phyloP scores from a whole-genome alignment of 92 coral and sea anemone genomes.

The Diadumene lineata region DNA sequence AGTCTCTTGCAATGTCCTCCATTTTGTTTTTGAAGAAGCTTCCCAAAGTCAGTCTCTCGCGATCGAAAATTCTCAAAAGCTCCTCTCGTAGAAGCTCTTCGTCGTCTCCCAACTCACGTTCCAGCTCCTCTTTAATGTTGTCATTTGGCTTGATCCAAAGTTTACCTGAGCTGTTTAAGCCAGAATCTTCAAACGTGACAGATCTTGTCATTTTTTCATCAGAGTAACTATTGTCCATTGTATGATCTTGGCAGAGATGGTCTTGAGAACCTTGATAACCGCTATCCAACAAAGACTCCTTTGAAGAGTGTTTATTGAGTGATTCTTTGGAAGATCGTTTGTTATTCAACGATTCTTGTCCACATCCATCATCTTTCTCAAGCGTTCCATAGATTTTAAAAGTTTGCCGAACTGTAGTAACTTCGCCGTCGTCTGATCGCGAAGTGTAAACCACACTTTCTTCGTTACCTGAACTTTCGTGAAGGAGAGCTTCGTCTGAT shows the following conservation, averaged over 20 bases:
- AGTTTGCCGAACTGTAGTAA: slow-evolving; percentile 23
- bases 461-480: not conserved
- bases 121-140: slow-evolving; percentile 40
- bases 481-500: not conserved
- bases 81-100: slow-evolving; percentile 81
- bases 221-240: slow-evolving; percentile 30
- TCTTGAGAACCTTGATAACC: slow-evolving; percentile 41
- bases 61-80: slow-evolving; percentile 84
- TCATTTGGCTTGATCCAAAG: slow-evolving; percentile 24
- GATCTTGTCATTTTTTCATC: slow-evolving; percentile 35
- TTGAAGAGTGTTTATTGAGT: not conserved
- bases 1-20: slow-evolving; percentile 58
- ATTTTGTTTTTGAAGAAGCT: slow-evolving; percentile 77
- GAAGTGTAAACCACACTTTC: slow-evolving; percentile 18
- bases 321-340: not conserved
- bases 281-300: slow-evolving; percentile 34
- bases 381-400: slow-evolving; percentile 15
- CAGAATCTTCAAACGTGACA: slow-evolving; percentile 41
- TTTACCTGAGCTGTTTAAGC: slow-evolving; percentile 10
- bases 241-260: slow-evolving; percentile 18
- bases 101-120: slow-evolving; percentile 53
- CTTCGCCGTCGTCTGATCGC: slow-evolving; percentile 33
- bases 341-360: slow-evolving; percentile 5
- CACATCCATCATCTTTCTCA: slow-evolving; percentile 16
- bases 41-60: slow-evolving; percentile 75